Percentiles rank a stretch among this genome's conserved stretches.
These are phyloP conservation scores for Sylvia borin DNA, from an alignment of 2,797 vertebrate species.

Conservation along the genomic window DNA sequence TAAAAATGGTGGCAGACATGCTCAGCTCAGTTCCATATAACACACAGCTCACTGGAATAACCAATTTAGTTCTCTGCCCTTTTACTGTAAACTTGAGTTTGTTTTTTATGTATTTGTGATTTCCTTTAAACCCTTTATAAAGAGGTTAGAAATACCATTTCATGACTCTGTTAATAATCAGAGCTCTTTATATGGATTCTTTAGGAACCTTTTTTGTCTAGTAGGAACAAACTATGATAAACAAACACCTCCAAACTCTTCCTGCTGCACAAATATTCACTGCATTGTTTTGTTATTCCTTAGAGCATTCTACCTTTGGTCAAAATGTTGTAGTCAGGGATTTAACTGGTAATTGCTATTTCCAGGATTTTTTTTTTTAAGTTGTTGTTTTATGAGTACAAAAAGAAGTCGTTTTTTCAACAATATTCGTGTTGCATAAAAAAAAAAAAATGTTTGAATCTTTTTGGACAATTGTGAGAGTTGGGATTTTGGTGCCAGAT, in stretches of 20 bases:
- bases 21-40: neutral
- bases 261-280: conserved; percentile 10
- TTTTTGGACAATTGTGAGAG: neutral
- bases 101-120: conserved; percentile 12
- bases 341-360: neutral
- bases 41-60: conserved; percentile 10
- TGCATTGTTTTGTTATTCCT: conserved; percentile 36
- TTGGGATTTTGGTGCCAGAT: neutral
- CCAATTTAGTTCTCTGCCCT: neutral
- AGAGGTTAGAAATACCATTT: conserved; percentile 10
- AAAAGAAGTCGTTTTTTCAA: neutral
- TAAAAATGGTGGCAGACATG: conserved; percentile 3
- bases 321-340: neutral
- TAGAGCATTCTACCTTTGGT: conserved; percentile 27
- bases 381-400: neutral
- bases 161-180: conserved; percentile 31
- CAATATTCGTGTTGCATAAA: neutral
- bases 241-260: conserved; percentile 50
- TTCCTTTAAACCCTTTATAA: conserved; percentile 38
- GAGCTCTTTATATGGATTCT: conserved; percentile 6
- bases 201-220: conserved; percentile 1
- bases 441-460: neutral
- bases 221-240: conserved; percentile 22
- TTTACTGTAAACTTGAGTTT: conserved; percentile 41
- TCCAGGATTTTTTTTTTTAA: neutral